Evolutionary conservation across 2,113 vertebrate species (phyloP), one percentile per base, ranked within the genome.

Genomic region (Xenopus laevis): DNA sequence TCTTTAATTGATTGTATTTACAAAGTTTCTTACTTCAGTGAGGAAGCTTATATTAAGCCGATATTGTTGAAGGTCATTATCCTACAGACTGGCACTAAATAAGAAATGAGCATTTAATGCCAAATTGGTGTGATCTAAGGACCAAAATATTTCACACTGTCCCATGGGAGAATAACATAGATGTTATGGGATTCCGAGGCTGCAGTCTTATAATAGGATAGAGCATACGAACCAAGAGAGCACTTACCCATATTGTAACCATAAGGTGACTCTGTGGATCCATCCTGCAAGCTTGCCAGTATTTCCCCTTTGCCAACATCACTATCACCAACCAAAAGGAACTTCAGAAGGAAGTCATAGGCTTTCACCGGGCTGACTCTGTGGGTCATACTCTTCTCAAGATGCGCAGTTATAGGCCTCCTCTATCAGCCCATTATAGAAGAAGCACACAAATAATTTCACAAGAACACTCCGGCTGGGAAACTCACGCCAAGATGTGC

Each of bases 231-330:
- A 12, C 46, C 46, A 47, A 6, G 4, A 47, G 2, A 47, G 13
- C 46, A 80, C 87, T 87, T 71, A 87, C 84, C 89, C 80, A 81
- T 86, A 78, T 90, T 82, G 80, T 89, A 86, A 5, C 91, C 89
- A 75, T 93, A 90, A 12, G 89, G 89, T 9, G 89, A 90, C 79
- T 91, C 91, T 0, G 78, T 79, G 73, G 87, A 86, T 17, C 91
- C 87, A 79, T 91, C 90, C 86, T 91, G 86, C 69, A 92, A 85
- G 72, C 91, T 91, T 61, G 87, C 91, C 82, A 93, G 83, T 72
- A 92, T 92, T 82, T 93, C 92, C 0, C 88, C 88, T 68, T 88
- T 94, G 45, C 91, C 90, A 15, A 87, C 87, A 78, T 90, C 88
- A 67, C 91, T 87, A 86, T 87, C 89, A 11, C 88, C 86, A 57